These are phyloP conservation scores for Alexandromys fortis DNA, from an alignment of 2,113 vertebrate genomes.

Conservation along the genomic window DNA sequence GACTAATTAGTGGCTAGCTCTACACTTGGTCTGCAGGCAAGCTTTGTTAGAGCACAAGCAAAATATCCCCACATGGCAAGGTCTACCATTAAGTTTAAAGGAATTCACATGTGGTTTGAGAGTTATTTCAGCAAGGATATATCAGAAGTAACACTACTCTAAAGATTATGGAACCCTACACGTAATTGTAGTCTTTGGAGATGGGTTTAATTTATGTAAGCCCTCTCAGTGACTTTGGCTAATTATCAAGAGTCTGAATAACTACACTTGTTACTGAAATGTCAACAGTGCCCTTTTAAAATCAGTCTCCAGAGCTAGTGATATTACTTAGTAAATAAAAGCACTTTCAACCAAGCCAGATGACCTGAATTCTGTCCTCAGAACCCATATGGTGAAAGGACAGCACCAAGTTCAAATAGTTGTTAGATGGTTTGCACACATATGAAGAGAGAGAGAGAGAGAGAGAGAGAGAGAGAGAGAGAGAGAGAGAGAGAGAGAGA, in stretches of 20 bases:
- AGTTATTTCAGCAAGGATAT: background rate
- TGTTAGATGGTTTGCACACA: background rate
- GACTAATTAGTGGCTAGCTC: too few relatives aligned
- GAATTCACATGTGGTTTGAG: background rate
- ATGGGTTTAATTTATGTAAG: background rate
- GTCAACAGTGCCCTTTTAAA: background rate
- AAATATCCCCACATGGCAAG: background rate
- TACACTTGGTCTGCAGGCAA: too few relatives aligned
- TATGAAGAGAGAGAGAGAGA: too few relatives aligned
- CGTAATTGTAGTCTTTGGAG: background rate
- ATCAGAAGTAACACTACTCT: background rate
- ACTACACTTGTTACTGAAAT: background rate
- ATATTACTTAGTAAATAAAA: background rate
- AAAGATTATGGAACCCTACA: background rate
- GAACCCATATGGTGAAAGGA: background rate
- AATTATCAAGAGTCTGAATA: background rate
- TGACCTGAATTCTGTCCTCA: background rate
- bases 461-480: too few relatives aligned
- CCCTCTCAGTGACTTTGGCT: accelerated
- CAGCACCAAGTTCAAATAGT: background rate
- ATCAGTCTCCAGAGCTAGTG: background rate
- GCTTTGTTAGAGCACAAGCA: too few relatives aligned
- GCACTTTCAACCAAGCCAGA: background rate
- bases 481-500: background rate
- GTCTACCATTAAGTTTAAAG: background rate